phyloP scores from a whole-genome alignment of 2,797 vertebrate species.

The Enteromius anoplus region DNA sequence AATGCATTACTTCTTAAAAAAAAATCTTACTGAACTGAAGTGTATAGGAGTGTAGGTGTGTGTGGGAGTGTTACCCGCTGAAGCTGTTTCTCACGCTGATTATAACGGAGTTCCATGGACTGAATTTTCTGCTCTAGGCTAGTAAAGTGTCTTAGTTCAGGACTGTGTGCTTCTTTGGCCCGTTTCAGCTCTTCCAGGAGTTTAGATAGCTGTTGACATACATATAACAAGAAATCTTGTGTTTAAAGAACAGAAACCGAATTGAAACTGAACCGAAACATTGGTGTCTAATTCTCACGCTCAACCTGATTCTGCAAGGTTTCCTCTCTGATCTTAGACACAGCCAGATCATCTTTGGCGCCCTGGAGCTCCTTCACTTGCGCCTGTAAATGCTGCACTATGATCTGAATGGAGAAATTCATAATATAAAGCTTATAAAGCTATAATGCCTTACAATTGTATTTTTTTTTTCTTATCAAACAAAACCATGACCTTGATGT shows the following conservation, averaged over 20 bases:
- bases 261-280: neutral
- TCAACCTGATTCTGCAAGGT: conserved; percentile 87
- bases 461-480: neutral
- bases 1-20: neutral
- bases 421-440: neutral
- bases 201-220: conserved; percentile 78
- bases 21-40: neutral
- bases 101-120: conserved; percentile 84
- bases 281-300: neutral
- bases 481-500: neutral
- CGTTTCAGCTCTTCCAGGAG: conserved; percentile 87
- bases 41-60: neutral
- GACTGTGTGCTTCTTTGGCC: conserved; percentile 86
- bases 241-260: neutral
- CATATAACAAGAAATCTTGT: neutral
- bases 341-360: conserved; percentile 78
- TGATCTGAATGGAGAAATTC: conserved; percentile 72
- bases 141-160: conserved; percentile 86
- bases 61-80: conserved; percentile 79
- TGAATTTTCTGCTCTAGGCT: conserved; percentile 86
- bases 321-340: conserved; percentile 84
- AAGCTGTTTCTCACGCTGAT: conserved; percentile 86
- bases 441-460: neutral
- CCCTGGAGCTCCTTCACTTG: conserved; percentile 82
- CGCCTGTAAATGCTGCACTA: conserved; percentile 84